Conservation (phyloP, 2,113 vertebrate species). For the Pogona vitticeps region DNA sequence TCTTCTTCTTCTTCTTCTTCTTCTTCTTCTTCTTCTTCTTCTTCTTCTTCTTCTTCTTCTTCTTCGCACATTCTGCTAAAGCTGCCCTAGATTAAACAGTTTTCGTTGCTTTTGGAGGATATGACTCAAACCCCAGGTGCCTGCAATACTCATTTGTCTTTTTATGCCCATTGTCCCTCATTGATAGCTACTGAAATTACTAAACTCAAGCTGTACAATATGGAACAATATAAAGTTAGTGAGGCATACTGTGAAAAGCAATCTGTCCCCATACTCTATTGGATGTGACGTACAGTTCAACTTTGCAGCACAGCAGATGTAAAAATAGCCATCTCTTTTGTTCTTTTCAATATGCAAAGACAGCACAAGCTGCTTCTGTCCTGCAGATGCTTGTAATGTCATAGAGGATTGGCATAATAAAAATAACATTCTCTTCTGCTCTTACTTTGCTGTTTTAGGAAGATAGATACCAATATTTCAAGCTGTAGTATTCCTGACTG, state of each 20-base stretch:
- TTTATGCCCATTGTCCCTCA: background rate
- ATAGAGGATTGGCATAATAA: background rate
- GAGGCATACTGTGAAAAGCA: background rate
- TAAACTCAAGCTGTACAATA: background rate
- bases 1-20: no score
- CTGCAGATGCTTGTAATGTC: conserved; percentile 5
- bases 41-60: no score
- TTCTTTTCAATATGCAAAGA: background rate
- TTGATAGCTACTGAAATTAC: background rate
- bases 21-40: no score
- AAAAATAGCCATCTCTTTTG: conserved; percentile 7
- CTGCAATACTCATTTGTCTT: background rate
- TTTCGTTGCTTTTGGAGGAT: background rate
- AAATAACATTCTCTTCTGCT: background rate
- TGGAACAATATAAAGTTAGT: background rate
- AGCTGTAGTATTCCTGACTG: background rate
- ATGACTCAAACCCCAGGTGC: background rate
- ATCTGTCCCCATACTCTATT: background rate
- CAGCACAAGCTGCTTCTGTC: conserved; percentile 8
- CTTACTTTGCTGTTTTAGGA: background rate
- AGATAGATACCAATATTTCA: background rate
- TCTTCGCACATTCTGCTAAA: background rate
- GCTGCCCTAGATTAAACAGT: background rate
- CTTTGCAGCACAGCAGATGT: background rate
- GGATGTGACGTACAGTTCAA: background rate